Percentiles rank a stretch among this genome's conserved stretches.
Evolutionary conservation across 2,888 invertebrate species (phyloP).

Genomic region (Meiosimyza platycephala): DNA sequence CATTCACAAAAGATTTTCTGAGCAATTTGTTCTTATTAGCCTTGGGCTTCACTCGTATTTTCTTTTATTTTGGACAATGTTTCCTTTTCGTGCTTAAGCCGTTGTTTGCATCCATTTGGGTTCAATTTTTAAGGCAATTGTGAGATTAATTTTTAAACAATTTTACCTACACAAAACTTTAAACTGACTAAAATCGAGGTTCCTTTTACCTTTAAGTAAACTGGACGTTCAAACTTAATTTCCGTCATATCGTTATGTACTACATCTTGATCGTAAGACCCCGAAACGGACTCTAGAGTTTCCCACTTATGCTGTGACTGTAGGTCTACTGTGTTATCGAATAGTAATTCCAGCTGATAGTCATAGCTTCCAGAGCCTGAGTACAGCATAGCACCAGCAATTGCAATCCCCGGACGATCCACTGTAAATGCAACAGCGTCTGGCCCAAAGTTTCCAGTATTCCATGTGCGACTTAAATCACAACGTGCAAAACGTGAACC

Average conservation of each 20-base stretch:
- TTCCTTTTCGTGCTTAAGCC: too few relatives aligned
- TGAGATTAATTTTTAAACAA: too few relatives aligned
- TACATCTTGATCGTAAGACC: slow-evolving; percentile 85
- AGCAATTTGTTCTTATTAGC: too few relatives aligned
- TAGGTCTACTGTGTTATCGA: slow-evolving; percentile 73
- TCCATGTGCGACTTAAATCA: slow-evolving; percentile 93
- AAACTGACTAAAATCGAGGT: too few relatives aligned
- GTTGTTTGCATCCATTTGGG: too few relatives aligned
- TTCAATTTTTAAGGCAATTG: too few relatives aligned
- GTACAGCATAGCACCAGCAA: slow-evolving; percentile 91
- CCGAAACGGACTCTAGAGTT: slow-evolving; percentile 84
- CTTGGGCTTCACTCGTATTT: too few relatives aligned
- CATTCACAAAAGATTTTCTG: too few relatives aligned
- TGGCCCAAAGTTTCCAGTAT: slow-evolving; percentile 95
- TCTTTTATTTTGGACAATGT: too few relatives aligned
- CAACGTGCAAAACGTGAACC: slow-evolving; percentile 91
- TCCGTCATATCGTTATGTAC: slow-evolving; percentile 90
- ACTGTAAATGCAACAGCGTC: slow-evolving; percentile 96
- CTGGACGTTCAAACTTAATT: slow-evolving; percentile 89
- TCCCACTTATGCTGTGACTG: slow-evolving; percentile 82
- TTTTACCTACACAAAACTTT: too few relatives aligned
- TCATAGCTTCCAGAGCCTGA: slow-evolving; percentile 90
- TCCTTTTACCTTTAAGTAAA: slow-evolving; percentile 79
- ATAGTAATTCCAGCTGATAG: slow-evolving; percentile 90
- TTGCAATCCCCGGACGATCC: slow-evolving; percentile 87